Percentiles rank a stretch among this genome's conserved stretches.
These are phyloP conservation scores for Zaprionus camerounensis DNA, from an alignment of 1,140 invertebrate species.

Conservation along the genomic window DNA sequence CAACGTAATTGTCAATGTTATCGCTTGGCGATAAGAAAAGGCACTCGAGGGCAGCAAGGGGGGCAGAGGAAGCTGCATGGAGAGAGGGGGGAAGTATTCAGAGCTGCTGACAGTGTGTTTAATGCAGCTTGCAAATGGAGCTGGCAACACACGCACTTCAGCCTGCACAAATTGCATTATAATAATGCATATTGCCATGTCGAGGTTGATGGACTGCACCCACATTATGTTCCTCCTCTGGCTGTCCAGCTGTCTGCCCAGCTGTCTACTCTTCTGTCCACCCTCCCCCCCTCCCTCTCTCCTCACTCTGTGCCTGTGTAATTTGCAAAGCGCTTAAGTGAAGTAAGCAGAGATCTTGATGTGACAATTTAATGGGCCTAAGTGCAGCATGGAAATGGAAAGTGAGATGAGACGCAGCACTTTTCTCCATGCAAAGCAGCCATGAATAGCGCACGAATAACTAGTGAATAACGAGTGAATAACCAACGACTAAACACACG, in stretches of 20 bases:
- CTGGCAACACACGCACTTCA: constrained; percentile 52
- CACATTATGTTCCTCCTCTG: constrained; percentile 23
- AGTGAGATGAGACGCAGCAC: constrained; percentile 36
- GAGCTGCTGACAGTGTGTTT: constrained; percentile 12
- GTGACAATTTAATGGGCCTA: constrained; percentile 41
- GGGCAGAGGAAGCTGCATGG: background rate
- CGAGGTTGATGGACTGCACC: constrained; percentile 45
- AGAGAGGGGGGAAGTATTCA: background rate
- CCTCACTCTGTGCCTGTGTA: constrained; percentile 23
- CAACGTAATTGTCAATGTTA: constrained; percentile 72
- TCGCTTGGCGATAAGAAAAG: constrained; percentile 41
- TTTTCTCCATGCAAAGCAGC: background rate
- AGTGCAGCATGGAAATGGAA: constrained; percentile 47
- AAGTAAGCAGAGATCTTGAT: constrained; percentile 11
- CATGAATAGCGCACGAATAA: background rate
- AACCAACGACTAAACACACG: background rate
- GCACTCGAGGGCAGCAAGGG: background rate
- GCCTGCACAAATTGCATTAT: constrained; percentile 61
- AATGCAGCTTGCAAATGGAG: constrained; percentile 40
- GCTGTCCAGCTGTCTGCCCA: background rate
- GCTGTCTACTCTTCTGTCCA: background rate
- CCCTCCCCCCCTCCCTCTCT: background rate
- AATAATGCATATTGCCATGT: constrained; percentile 37
- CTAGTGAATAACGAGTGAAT: constrained; percentile 1
- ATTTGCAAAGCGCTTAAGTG: constrained; percentile 65